These are phyloP conservation scores for Epizoanthus fatuus DNA, from an alignment of 92 coral and sea anemone species.

Conservation along the genomic window DNA sequence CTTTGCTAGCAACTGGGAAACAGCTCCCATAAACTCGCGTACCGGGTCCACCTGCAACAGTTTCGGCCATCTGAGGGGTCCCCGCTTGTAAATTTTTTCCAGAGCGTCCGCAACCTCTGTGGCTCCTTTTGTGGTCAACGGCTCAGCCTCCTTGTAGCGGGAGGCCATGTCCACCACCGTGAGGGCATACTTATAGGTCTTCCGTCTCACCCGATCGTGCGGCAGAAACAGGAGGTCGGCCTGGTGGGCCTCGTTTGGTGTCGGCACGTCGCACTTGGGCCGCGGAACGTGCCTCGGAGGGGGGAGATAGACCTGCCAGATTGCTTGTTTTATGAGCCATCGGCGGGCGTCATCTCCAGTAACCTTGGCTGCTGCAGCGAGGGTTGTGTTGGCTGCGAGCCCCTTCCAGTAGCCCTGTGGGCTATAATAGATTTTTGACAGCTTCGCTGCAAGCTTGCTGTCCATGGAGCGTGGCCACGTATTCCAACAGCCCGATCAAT, in stretches of 20 bases:
- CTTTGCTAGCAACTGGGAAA: neutral
- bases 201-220: conserved; percentile 20
- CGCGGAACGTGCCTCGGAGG: conserved; percentile 21
- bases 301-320: neutral
- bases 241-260: no score
- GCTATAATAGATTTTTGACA: conserved; percentile 52
- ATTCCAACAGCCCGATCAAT: neutral
- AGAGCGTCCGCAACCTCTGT: neutral
- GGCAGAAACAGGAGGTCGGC: neutral
- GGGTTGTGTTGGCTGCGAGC: conserved; percentile 41
- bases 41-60: conserved; percentile 25
- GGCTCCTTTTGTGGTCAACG: conserved; percentile 17
- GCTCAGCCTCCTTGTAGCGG: conserved; percentile 29
- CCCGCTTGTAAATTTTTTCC: conserved; percentile 5
- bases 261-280: conserved; percentile 1
- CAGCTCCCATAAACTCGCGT: conserved; percentile 38
- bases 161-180: conserved; percentile 25
- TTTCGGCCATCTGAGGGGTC: conserved; percentile 25
- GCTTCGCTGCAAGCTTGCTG: no score
- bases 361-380: conserved; percentile 53
- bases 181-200: conserved; percentile 1
- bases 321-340: conserved; percentile 57
- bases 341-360: conserved; percentile 24
- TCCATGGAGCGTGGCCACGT: no score
- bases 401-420: conserved; percentile 2